These are phyloP conservation scores for Rhagonycha lutea DNA, from an alignment of 2,888 invertebrate species.

Conservation along the genomic window DNA sequence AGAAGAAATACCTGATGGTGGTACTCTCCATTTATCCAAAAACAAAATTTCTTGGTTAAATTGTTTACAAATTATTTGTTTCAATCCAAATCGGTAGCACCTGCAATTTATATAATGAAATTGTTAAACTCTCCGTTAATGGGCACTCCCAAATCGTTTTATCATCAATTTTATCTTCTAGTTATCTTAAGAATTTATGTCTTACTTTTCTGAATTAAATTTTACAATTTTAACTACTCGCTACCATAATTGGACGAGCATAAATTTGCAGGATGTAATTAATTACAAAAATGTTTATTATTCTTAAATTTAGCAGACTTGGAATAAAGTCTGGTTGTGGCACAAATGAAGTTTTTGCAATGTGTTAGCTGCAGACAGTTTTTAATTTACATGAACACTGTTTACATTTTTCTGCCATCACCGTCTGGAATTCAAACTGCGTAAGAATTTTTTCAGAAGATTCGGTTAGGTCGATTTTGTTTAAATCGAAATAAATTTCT, in stretches of 20 bases:
- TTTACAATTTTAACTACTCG: background rate
- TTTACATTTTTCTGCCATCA: background rate
- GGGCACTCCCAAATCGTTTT: background rate
- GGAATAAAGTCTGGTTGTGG: background rate
- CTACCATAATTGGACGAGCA: background rate
- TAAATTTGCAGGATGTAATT: background rate
- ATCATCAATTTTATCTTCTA: conserved; percentile 1
- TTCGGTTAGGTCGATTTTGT: background rate
- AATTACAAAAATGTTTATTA: background rate
- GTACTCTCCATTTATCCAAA: too few relatives aligned
- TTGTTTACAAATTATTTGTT: background rate
- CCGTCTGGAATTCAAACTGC: background rate
- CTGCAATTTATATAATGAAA: conserved; percentile 3
- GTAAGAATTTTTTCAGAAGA: too few relatives aligned
- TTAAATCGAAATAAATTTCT: background rate
- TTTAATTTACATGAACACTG: background rate
- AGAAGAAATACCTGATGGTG: too few relatives aligned
- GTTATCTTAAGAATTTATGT: conserved; percentile 5
- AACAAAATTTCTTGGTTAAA: background rate
- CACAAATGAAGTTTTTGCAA: background rate
- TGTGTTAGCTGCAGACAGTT: background rate
- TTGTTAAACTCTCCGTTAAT: conserved; percentile 1
- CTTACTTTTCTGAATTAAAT: background rate
- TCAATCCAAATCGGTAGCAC: background rate
- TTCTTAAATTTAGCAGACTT: background rate